Percentiles rank a stretch among this genome's conserved stretches.
These are phyloP conservation scores for Prosopocoilus inquinatus DNA, from an alignment of 2,888 invertebrate species.

Conservation along the genomic window DNA sequence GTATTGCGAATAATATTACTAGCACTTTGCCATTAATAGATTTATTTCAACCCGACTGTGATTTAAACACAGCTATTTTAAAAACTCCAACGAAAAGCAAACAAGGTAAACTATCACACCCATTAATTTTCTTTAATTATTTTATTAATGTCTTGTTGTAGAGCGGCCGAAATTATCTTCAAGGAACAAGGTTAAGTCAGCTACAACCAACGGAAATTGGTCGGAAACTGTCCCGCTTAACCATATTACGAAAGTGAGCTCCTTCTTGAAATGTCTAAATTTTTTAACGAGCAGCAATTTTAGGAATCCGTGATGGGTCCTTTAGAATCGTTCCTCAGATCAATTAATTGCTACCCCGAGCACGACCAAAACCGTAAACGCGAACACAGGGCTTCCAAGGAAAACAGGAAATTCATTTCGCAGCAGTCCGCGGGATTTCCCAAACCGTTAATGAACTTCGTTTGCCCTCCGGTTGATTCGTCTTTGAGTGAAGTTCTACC, in stretches of 20 bases:
- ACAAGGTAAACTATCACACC: neutral
- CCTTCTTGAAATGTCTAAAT: neutral
- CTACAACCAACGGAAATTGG: slow-evolving; percentile 19
- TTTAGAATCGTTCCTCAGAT: slow-evolving; percentile 45
- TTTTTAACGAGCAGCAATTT: neutral
- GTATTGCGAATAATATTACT: slow-evolving; percentile 16
- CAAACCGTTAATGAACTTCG: slow-evolving; percentile 13
- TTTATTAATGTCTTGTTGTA: neutral
- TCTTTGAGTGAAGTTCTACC: slow-evolving; percentile 29
- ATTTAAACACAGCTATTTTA: slow-evolving; percentile 26
- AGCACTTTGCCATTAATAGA: slow-evolving; percentile 30
- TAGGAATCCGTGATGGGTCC: slow-evolving; percentile 41
- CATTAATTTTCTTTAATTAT: neutral
- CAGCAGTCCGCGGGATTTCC: slow-evolving; percentile 5
- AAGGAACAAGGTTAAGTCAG: neutral
- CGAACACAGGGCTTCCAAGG: neutral
- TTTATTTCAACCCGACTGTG: slow-evolving; percentile 37
- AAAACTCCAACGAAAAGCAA: slow-evolving; percentile 3
- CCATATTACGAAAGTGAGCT: slow-evolving; percentile 27
- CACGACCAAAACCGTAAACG: slow-evolving; percentile 39
- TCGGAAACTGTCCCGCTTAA: slow-evolving; percentile 30
- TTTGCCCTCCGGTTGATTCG: slow-evolving; percentile 33
- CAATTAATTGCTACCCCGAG: slow-evolving; percentile 46
- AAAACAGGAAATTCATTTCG: slow-evolving; percentile 1
- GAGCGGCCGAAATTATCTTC: neutral